Evolutionary conservation across 37 sponge, comb jelly and placozoan species (phyloP), one percentile per base, ranked within the genome.

Genomic region (Petrosia ficiformis): DNA sequence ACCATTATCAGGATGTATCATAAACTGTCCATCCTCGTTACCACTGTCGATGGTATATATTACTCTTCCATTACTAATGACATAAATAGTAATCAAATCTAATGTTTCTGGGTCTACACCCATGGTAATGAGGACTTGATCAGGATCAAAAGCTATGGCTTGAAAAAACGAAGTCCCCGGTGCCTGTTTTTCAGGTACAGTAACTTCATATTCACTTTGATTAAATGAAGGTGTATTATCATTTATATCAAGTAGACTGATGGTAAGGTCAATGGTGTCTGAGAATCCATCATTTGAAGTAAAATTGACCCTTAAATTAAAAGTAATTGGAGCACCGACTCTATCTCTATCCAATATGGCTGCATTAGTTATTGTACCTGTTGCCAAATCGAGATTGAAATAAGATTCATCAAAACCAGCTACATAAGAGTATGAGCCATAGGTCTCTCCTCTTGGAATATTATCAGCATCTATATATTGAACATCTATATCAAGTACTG

Each of bases 181-280:
- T 25, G 75, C 33, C 0, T 67, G 44, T 1, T 61, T 59, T 52
- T 84, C 85, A 38, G 52, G 65, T 32, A 90, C 24, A 14, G 44
- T 29, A 6, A 67, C 70, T 3, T 65, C 32, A 52, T 71, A 84
- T 4, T 59, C 37, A 6, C 19, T 43, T 26, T 68, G 35, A 2
- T 79, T 35, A 42, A 90, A 90, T 64, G 0, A 35, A 31, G 90
- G 90, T 4, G 82, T 1, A 61, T 88, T 88, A 39, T 88, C 89
- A 42, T 88, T 88, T 22, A 88, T 44, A 52, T 88, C 89, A 0
- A 1, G n/a, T 0, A 87, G 26, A 14, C n/a, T 1, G 19, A 81
- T 34, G 24, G 6, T 22, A n/a, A 76, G 26, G 28, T 30, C 26
- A 3, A 19, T 2, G 3, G 32, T 57, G 4, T 42, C 66, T 41